A percentile compares a stretch with the other conserved stretches of the same genome.
These are phyloP conservation scores for Anniella stebbinsi DNA, from an alignment of 2,797 vertebrate species.

Conservation along the genomic window DNA sequence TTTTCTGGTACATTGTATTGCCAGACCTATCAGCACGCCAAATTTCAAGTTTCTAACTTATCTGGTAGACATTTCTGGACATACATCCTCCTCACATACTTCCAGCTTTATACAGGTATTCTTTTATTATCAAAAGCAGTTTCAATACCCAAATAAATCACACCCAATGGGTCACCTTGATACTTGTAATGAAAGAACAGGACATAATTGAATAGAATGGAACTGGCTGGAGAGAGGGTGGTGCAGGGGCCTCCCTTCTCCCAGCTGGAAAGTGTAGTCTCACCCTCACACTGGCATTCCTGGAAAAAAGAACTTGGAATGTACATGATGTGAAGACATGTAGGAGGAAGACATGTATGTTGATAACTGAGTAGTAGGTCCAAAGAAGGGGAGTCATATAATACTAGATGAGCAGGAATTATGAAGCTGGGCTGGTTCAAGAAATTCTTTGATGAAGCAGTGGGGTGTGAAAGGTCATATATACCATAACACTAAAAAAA, in stretches of 20 bases:
- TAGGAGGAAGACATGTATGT: background rate
- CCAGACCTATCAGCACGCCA: too few species aligned
- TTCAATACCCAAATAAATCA: slow-evolving; percentile 66
- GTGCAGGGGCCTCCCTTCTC: background rate
- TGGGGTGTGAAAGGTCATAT: background rate
- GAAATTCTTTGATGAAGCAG: background rate
- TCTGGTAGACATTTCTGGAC: too few species aligned
- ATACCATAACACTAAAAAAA: background rate
- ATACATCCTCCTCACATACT: too few species aligned
- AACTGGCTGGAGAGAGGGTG: slow-evolving; percentile 41
- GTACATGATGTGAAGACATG: too few species aligned
- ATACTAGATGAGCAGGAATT: background rate
- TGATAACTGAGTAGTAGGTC: background rate
- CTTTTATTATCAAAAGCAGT: slow-evolving; percentile 66
- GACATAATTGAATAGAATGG: background rate
- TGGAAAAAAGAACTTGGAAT: background rate
- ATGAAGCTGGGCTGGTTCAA: background rate
- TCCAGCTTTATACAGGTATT: too few species aligned
- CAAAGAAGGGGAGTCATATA: background rate
- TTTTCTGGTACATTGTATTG: too few species aligned
- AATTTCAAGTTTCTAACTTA: too few species aligned
- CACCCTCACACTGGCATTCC: background rate
- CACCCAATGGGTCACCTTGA: slow-evolving; percentile 66
- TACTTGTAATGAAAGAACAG: slow-evolving; percentile 60
- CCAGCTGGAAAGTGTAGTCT: background rate